Evolutionary conservation across 2,113 vertebrate species (phyloP).

Genomic region (Scortum barcoo): DNA sequence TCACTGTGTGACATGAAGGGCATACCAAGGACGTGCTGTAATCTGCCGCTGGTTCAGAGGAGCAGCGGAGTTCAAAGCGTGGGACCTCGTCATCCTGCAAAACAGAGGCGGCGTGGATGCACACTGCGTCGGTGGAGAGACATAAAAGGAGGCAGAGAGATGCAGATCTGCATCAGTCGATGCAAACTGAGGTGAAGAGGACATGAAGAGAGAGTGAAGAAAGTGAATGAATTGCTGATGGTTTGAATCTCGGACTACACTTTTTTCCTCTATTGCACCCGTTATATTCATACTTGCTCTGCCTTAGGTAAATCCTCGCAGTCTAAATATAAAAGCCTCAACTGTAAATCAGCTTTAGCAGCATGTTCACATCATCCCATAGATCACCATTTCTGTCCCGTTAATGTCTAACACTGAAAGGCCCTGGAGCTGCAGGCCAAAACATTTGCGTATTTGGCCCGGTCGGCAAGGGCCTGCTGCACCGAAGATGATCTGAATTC

Average conservation of each 20-base stretch:
- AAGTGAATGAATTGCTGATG: background rate
- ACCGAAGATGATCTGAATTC: constrained; percentile 22
- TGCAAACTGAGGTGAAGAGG: background rate
- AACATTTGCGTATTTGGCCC: background rate
- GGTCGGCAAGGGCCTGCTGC: background rate
- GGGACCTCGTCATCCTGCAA: constrained; percentile 16
- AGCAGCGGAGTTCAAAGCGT: constrained; percentile 18
- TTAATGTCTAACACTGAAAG: background rate
- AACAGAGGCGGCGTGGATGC: background rate
- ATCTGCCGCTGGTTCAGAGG: constrained; percentile 4
- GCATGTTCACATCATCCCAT: background rate
- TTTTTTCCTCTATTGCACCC: background rate
- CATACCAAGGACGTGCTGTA: constrained; percentile 53
- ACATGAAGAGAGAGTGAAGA: background rate
- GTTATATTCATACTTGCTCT: background rate
- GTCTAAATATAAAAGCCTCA: constrained; percentile 11
- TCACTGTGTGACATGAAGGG: constrained; percentile 50
- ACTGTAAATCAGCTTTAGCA: constrained; percentile 4
- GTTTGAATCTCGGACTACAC: background rate
- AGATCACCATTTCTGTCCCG: background rate
- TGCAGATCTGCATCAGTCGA: background rate
- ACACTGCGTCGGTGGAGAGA: background rate
- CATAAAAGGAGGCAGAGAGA: background rate
- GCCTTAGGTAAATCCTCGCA: background rate
- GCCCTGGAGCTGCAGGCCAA: background rate